Evolutionary conservation across 2,113 vertebrate species (phyloP).

Genomic region (Puma concolor): DNA sequence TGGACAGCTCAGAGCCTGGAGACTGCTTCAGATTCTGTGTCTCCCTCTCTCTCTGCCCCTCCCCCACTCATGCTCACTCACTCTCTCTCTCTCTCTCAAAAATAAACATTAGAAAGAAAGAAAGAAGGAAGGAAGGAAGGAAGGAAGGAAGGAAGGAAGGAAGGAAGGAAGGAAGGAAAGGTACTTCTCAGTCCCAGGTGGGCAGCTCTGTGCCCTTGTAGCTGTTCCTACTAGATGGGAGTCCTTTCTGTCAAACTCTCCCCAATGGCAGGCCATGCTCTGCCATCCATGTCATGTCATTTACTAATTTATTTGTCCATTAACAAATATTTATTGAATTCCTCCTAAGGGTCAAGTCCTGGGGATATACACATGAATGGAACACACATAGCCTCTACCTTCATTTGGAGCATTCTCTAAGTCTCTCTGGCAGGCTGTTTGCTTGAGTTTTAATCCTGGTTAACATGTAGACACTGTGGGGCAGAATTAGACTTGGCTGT

Average conservation of each 20-base stretch:
- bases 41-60: too few relatives aligned
- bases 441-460: slow-evolving; percentile 21
- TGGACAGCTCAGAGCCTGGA: too few relatives aligned
- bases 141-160: too few relatives aligned
- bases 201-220: background rate
- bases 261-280: background rate
- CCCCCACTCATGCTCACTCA: too few relatives aligned
- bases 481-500: background rate
- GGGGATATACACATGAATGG: background rate
- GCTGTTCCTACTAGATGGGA: background rate
- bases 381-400: background rate
- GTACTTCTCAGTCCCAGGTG: background rate
- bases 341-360: background rate
- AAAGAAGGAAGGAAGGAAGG: too few relatives aligned
- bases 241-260: background rate
- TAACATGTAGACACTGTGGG: background rate
- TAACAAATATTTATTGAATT: slow-evolving; percentile 33
- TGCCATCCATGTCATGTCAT: background rate
- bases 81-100: too few relatives aligned
- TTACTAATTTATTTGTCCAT: background rate
- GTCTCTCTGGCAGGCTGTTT: background rate
- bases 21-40: too few relatives aligned
- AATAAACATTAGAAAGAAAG: too few relatives aligned
- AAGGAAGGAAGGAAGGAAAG: too few relatives aligned
- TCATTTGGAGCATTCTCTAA: background rate